Percentiles rank a stretch among this genome's conserved stretches.
Evolutionary conservation across 2,113 vertebrate genomes (phyloP).

Genomic region (Actenoides lindsayi): DNA sequence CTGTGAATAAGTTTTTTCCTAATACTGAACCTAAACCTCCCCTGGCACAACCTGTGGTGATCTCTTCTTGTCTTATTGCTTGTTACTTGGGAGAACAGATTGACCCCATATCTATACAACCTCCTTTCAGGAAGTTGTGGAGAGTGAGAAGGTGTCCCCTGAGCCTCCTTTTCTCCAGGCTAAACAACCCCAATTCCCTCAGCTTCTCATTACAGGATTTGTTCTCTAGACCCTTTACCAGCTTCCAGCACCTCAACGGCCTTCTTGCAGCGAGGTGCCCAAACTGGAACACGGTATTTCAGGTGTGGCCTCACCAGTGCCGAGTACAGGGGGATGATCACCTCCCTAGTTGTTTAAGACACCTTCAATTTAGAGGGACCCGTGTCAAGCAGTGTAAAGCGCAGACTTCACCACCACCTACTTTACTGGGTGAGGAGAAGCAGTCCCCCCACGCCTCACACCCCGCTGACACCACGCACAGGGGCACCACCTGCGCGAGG

Average conservation of each 20-base stretch:
- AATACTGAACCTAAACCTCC: not conserved
- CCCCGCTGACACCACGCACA: fast-evolving
- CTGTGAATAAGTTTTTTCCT: not conserved
- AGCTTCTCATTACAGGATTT: not conserved
- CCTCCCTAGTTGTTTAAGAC: not conserved
- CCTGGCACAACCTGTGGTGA: not conserved
- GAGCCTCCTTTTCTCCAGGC: not conserved
- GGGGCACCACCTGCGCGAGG: not conserved
- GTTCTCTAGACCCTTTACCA: not conserved
- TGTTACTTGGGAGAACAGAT: not conserved
- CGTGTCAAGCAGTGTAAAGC: fast-evolving
- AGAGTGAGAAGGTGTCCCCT: not conserved
- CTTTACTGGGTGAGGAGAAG: not conserved
- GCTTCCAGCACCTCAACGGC: not conserved
- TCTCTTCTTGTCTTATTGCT: not conserved
- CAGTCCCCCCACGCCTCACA: fast-evolving
- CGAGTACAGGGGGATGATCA: not conserved
- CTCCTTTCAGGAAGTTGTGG: not conserved
- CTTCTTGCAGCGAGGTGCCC: not conserved
- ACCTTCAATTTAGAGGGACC: not conserved
- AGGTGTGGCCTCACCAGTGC: not conserved
- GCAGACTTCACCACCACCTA: fast-evolving
- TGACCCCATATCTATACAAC: not conserved
- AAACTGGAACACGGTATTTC: not conserved
- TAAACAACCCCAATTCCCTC: not conserved